Evolutionary conservation across 2,797 vertebrate genomes (phyloP), one percentile per base, ranked within the genome.

Genomic region (Protosalanx chinensis): DNA sequence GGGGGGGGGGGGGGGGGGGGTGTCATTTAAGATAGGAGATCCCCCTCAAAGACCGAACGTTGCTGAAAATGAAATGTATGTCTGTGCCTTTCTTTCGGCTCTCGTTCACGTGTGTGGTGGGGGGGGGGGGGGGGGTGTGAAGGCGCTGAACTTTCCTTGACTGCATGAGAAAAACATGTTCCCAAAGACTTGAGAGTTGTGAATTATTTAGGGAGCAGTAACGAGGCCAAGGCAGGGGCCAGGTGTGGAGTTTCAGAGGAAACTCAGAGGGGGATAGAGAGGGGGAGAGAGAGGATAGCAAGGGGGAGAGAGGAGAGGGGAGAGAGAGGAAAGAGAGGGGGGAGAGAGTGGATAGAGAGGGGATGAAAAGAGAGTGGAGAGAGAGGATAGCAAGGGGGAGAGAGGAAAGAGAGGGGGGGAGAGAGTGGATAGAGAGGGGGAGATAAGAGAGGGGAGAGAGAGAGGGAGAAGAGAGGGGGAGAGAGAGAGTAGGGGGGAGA

Each of bases 181-280:
- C 79, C 74, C 79, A 84, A 88, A 88, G 84, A 88, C 76, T 86
- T 81, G 78, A 77, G 80, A 81, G 79, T 70, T 15, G 84, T 92
- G 83, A 91, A 91, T 92, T 90, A 91, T 91, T 91, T 76, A 91
- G 83, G 68, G 89, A 80, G 82, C 75, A 81, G 84, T 88, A 89
- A 90, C 77, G 53, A 88, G 85, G 68, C 68, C 78, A 76, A 81
- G 18, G 30, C 58, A 71, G 37, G 23, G 83, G 80, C 78, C 85
- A 88, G 85, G 86, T 88, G 83, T 84, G 70, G 72, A 30, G 75
- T 79, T 79, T 81, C 72, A 83, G 68, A 57, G 64, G 65, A 41
- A 30, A 53, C 46, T 69, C 30, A 56, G 58, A 35, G 72, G 33
- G 58, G 60, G 57, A 59, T 56, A 32, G 64, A 37, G 58, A 35